Base-by-base conservation (phyloP, 2,888 invertebrate species). In the Drosophila picticornis region DNA sequence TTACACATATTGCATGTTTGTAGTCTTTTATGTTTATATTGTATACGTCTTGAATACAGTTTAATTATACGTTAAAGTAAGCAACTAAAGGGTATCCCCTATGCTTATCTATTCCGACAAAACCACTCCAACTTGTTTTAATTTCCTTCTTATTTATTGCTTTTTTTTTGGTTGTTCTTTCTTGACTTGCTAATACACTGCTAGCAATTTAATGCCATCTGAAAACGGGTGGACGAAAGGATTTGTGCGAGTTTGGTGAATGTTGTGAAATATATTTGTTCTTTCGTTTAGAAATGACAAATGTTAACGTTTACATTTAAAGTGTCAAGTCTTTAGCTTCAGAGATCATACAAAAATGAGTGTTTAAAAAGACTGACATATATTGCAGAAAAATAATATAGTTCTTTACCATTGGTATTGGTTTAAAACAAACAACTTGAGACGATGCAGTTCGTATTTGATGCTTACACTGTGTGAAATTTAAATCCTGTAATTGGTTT, bases 401-500 rank as follows among this genome's bases (percentile, higher is more conserved):
- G 36, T 36, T 7, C 2, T 46, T 46, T 13, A 4, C 16, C 10
- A 31, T 51, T 31, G 4, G 1, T 52, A 4, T 13, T 46, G 0
- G 7, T 13, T 46, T 9, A 11, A 0, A n/a, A 51, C n/a, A 31
- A 51, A 11, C 11, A 22, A 22, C 11, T 11, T 22, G 5, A 22
- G 11, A 11, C 5, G 43, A 43, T 29, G 19, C 4, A 32, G 7
- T 59, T 50, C 4, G 11, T 31, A 9, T 3, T 46, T 13, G 3
- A n/a, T 4, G 9, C 22, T 19, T 27, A 27, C 2, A 0, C 22
- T 50, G 53, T 69, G 50, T 4, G 34, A 32, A 53, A 29, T 55
- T 40, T 27, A 55, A 53, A 36, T 71, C 31, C 38, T 13, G 5
- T 46, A 43, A 31, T 69, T 19, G 48, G 27, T 50, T 72, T 40